phyloP scores from a whole-genome alignment of 2,797 vertebrate species.

The Argentina silus region DNA sequence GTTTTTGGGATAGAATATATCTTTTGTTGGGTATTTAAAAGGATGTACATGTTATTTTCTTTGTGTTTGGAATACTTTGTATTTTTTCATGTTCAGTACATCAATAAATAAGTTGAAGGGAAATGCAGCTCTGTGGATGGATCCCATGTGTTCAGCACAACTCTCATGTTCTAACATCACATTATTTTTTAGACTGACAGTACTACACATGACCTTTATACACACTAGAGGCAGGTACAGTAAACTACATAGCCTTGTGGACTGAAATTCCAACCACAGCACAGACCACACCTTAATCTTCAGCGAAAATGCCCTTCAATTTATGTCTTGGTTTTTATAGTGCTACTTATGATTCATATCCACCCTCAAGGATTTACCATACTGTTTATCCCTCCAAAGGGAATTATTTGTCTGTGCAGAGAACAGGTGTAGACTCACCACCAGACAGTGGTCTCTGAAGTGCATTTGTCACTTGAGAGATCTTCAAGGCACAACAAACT shows the following conservation, averaged over 20 bases:
- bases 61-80: conserved; percentile 98
- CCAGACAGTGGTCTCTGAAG: background rate
- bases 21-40: conserved; percentile 81
- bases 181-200: too few relatives aligned
- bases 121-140: conserved; percentile 70
- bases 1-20: conserved; percentile 73
- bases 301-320: too few relatives aligned
- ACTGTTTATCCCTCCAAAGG: background rate
- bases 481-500: background rate
- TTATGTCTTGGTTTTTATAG: background rate
- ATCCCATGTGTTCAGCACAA: conserved; percentile 28
- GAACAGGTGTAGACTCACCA: background rate
- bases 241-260: too few relatives aligned
- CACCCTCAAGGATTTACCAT: background rate
- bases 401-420: background rate
- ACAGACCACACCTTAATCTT: too few relatives aligned
- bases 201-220: background rate
- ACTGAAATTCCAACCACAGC: too few relatives aligned
- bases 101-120: conserved; percentile 99
- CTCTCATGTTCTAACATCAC: background rate
- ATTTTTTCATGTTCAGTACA: conserved; percentile 99
- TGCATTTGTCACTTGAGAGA: background rate
- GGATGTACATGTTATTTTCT: conserved; percentile 92
- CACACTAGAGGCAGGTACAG: too few relatives aligned
- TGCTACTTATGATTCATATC: background rate